phyloP scores from a whole-genome alignment of 92 coral and sea anemone genomes.

The Desmophyllum pertusum region DNA sequence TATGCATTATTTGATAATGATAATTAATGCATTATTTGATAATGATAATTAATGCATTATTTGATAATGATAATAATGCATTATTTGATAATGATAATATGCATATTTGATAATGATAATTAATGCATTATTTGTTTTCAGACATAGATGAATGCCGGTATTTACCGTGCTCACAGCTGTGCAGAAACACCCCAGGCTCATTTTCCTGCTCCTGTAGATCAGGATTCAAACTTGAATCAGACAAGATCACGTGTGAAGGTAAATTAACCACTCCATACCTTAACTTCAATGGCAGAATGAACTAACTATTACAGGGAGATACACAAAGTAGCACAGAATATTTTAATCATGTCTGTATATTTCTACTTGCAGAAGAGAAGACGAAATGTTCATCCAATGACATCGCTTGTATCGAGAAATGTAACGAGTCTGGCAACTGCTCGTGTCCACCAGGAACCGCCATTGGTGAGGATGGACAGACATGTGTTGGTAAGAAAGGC shows the following conservation, averaged over 20 bases:
- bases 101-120: neutral
- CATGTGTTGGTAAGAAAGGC: conserved; percentile 72
- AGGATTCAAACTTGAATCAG: conserved; percentile 80
- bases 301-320: too few relatives aligned
- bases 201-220: conserved; percentile 84
- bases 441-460: conserved; percentile 85
- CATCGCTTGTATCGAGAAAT: conserved; percentile 75
- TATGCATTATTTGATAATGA: too few relatives aligned
- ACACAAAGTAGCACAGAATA: neutral
- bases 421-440: conserved; percentile 68
- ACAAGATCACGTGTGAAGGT: conserved; percentile 87
- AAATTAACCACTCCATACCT: neutral
- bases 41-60: too few relatives aligned
- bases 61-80: too few relatives aligned
- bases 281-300: too few relatives aligned
- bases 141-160: conserved; percentile 89
- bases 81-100: too few relatives aligned
- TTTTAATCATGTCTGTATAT: neutral
- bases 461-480: conserved; percentile 62
- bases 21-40: too few relatives aligned
- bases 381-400: conserved; percentile 76
- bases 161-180: conserved; percentile 88
- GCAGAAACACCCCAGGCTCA: conserved; percentile 95
- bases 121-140: conserved; percentile 33
- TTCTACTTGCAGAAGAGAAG: conserved; percentile 52